Percentiles rank a stretch among this genome's conserved stretches.
Conservation (phyloP, 2,888 invertebrate species). For the Ametastegia equiseti region DNA sequence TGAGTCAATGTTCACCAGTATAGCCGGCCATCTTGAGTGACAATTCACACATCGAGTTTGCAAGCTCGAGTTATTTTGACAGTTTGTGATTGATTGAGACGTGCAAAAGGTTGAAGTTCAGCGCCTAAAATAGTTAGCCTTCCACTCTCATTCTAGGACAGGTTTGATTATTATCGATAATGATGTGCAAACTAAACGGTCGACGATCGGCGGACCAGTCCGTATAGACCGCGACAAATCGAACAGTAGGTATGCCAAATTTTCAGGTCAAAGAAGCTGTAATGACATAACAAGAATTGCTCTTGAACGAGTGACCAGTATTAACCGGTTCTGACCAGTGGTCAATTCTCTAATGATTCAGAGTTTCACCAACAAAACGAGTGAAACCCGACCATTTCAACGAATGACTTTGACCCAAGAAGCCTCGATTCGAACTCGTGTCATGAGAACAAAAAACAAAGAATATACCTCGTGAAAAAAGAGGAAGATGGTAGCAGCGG, state of each 20-base stretch:
- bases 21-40: background rate
- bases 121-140: background rate
- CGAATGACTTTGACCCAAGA: background rate
- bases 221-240: background rate
- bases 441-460: background rate
- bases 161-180: background rate
- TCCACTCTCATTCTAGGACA: background rate
- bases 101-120: background rate
- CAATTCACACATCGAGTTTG: background rate
- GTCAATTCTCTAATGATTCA: slow-evolving; percentile 28
- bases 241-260: background rate
- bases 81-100: background rate
- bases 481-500: background rate
- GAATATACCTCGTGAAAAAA: background rate
- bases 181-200: background rate
- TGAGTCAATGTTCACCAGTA: background rate
- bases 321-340: slow-evolving; percentile 31
- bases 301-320: slow-evolving; percentile 19
- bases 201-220: background rate
- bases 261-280: slow-evolving; percentile 21
- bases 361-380: slow-evolving; percentile 17
- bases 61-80: background rate
- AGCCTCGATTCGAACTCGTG: background rate
- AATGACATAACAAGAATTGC: slow-evolving; percentile 31
- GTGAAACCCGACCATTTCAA: background rate